These are phyloP conservation scores for Hyposmocoma kahamanoa DNA, from an alignment of 1,140 invertebrate species.

Conservation along the genomic window DNA sequence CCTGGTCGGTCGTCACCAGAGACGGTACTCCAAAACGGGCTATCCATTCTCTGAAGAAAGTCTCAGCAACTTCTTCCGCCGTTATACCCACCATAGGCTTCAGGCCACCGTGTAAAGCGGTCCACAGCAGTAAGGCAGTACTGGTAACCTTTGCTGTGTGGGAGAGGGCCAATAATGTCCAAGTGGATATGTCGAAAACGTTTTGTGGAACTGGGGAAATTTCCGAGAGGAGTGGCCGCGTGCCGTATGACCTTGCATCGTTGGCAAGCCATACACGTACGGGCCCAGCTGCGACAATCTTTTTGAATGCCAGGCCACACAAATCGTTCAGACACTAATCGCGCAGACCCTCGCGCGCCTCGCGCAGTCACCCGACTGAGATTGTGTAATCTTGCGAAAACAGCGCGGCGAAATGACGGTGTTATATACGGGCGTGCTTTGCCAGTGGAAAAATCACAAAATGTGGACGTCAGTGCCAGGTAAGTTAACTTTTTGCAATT, in stretches of 20 bases:
- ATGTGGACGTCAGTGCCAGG: background rate
- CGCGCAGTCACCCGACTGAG: background rate
- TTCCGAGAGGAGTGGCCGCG: background rate
- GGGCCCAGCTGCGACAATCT: background rate
- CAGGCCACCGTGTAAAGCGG: slow-evolving; percentile 38
- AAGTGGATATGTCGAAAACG: slow-evolving; percentile 5
- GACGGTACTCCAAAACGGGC: slow-evolving; percentile 37
- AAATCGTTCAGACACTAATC: background rate
- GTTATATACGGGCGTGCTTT: background rate
- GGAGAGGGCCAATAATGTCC: slow-evolving; percentile 8
- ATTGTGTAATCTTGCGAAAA: background rate
- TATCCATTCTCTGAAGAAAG: slow-evolving; percentile 37
- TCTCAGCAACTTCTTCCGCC: slow-evolving; percentile 13
- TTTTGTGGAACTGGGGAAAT: background rate
- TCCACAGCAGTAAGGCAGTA: slow-evolving; percentile 25
- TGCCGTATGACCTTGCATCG: slow-evolving; percentile 5
- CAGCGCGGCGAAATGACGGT: background rate
- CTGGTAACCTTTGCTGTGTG: background rate
- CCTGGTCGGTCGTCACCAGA: slow-evolving; percentile 52
- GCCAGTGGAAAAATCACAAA: background rate
- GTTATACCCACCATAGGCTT: slow-evolving; percentile 27
- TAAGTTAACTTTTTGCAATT: background rate
- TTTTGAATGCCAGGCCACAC: background rate
- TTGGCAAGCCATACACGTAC: background rate
- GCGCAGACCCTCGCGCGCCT: background rate